Percentiles rank a stretch among this genome's conserved stretches.
Conservation (phyloP, 2,113 vertebrate genomes). For the Promerops cafer region DNA sequence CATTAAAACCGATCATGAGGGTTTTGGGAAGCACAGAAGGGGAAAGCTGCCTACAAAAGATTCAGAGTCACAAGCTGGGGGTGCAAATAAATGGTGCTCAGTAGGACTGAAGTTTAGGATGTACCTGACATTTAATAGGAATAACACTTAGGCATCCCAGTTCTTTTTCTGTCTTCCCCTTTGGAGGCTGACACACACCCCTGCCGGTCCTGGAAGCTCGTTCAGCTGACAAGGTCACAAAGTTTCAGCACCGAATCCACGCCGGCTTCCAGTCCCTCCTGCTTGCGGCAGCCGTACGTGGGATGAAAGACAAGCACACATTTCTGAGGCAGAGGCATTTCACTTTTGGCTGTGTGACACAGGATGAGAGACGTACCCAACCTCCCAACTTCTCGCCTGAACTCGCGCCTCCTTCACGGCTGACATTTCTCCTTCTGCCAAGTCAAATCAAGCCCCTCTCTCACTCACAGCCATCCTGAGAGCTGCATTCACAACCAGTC, state of each 20-base stretch:
- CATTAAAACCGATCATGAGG: rapidly evolving
- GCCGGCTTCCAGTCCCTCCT: neutral
- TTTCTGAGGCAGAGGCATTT: neutral
- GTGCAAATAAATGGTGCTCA: neutral
- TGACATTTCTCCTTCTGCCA: conserved; percentile 56
- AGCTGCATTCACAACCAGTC: neutral
- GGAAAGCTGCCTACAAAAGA: neutral
- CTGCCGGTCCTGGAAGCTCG: neutral
- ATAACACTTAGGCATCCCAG: neutral
- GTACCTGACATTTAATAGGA: neutral
- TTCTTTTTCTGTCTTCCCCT: neutral
- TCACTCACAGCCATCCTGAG: neutral
- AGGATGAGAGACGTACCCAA: neutral
- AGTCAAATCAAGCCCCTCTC: neutral
- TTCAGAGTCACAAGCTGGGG: neutral
- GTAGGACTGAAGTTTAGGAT: neutral
- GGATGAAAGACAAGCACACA: neutral
- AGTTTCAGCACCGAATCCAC: rapidly evolving
- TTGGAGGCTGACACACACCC: neutral
- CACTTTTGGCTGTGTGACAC: conserved; percentile 17
- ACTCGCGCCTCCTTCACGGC: neutral
- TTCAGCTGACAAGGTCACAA: neutral
- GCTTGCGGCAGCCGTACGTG: neutral
- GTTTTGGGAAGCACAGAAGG: neutral
- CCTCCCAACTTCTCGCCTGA: conserved; percentile 3